Base-by-base conservation (phyloP, 2,113 vertebrate genomes). In the Machaerirhynchus nigripectus region DNA sequence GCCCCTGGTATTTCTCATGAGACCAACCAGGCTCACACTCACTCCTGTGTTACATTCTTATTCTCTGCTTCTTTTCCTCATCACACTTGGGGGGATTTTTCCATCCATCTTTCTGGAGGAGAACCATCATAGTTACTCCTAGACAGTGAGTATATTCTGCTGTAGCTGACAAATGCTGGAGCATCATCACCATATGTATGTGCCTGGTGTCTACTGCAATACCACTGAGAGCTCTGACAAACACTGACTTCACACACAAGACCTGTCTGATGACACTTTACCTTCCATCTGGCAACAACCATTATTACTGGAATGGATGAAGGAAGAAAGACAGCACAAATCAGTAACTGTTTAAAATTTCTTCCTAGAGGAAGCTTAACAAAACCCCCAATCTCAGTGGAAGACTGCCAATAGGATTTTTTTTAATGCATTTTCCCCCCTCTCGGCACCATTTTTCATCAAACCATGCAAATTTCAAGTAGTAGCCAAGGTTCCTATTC, bases 281-380 rank as follows among this genome's bases (percentile, higher is more conserved):
- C 82, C 90, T 85, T 87, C 82, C 85, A 88, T 21, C 75, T 94
- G 88, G 40, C 92, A 76, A 64, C 18, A 74, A 63, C 55, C 90
- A 79, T 28, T 8, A 37, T 13, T 35, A 33, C 47, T 76, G n/a
- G 22, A 63, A 88, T 5, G 70, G 50, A 53, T 37, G 77, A 69
- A 61, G 1, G 39, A 69, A 69, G 88, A 65, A 26, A 76, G 79
- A 90, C 1, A 2, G 20, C 18, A 63, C 52, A 70, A 35, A 93
- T 71, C 60, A 87, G 52, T 24, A 90, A 93, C 56, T 60, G 69
- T 89, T 82, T 89, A 87, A 78, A 88, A 76, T 78, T 68, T 82
- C 87, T 79, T 60, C 63, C 40, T 50, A 82, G 49, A 87, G 28
- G 52, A 87, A 91, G 35, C 63, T 83, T 75, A 67, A 78, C 47